Evolutionary conservation across 2,888 invertebrate genomes (phyloP), one percentile per base, ranked within the genome.

Genomic region (Julus scandinavius): DNA sequence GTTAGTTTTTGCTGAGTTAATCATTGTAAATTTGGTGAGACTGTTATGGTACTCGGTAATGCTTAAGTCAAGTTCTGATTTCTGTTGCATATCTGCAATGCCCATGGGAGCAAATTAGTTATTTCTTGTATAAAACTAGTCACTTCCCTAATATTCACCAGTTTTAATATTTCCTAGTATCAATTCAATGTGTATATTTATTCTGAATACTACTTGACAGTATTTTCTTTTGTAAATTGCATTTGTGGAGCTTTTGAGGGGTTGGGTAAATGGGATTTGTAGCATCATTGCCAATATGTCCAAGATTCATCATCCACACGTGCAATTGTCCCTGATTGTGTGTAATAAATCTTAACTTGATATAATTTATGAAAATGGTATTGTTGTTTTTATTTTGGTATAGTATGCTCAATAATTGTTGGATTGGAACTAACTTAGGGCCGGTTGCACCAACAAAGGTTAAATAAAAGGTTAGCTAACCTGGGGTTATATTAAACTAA

Each of bases 141-240:
- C 80, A 80, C 80, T 80, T 80, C 38, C 45, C 80, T 80, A 80
- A 80, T 80, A 80, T 80, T 13, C 80, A 38, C 80, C 80, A 80
- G 80, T 80, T 80, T 80, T 80, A 80, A 80, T 80, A 80, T 80
- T 80, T 80, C 80, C 38, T 80, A 80, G 80, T 38, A 80, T 20
- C 80, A 38, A 29, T 80, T 80, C 80, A 20, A 38, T 80, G 80
- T 80, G 29, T 80, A 80, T 80, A 80, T 80, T 80, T 80, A 80
- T 80, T 80, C 80, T 80, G 29, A 80, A 80, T 80, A 38, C 80
- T 80, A 80, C 29, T 80, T 80, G 80, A 29, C 80, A 80, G 80
- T 80, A 80, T 80, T 80, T 80, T 80, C 80, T 80, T 80, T 80
- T 80, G 80, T 80, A 80, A 80, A 80, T 80, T 80, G 80, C 80